These are phyloP conservation scores for Ammodramus savannarum DNA, from an alignment of 2,113 vertebrate species.

Conservation along the genomic window DNA sequence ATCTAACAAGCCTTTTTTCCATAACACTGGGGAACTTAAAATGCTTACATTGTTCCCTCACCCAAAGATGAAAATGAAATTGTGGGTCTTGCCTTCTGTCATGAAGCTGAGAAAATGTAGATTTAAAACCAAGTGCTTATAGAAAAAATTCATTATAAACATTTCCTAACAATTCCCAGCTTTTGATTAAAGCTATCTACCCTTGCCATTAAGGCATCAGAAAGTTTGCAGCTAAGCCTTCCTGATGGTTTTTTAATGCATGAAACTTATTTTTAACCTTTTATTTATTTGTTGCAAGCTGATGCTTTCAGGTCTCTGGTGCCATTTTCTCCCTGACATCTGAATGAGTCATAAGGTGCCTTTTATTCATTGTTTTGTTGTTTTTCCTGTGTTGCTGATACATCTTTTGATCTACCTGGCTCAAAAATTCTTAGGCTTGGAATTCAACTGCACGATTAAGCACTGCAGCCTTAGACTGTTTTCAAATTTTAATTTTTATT, in stretches of 20 bases:
- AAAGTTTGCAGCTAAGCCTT: background rate
- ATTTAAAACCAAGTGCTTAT: background rate
- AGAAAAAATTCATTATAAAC: background rate
- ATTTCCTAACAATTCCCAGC: background rate
- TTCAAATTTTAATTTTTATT: background rate
- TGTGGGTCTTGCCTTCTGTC: background rate
- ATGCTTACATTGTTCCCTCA: background rate
- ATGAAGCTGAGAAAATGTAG: background rate
- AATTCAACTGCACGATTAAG: background rate
- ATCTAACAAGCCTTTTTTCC: background rate
- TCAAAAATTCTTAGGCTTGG: background rate
- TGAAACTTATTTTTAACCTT: conserved; percentile 25
- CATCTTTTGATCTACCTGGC: background rate
- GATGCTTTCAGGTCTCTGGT: background rate
- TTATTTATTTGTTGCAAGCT: background rate
- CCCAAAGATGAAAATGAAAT: background rate
- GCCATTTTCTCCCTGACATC: background rate
- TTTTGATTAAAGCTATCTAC: background rate
- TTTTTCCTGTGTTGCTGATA: background rate
- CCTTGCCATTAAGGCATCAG: background rate
- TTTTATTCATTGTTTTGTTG: background rate
- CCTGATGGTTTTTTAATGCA: background rate
- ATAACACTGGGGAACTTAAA: background rate
- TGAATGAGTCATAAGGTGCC: background rate
- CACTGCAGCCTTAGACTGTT: background rate